Evolutionary conservation across 1,140 invertebrate genomes (phyloP), one percentile per base, ranked within the genome.

Genomic region (Potamilus streckersoni): DNA sequence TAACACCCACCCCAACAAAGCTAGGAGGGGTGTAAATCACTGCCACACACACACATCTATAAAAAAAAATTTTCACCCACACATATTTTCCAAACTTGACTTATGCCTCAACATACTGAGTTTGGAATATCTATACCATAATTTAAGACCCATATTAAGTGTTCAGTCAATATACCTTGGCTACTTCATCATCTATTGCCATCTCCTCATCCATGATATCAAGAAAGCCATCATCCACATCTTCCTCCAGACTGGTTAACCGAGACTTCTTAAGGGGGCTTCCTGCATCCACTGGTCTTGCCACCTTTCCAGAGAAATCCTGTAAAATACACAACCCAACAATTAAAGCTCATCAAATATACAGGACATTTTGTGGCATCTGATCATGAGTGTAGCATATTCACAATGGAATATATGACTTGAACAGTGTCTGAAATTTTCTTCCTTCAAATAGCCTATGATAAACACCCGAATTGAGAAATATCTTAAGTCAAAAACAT

Each of bases 121-220:
- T 62, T 62, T 23, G 19, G 23, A 19, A 62, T 11, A 19, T 62
- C 19, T 62, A 8, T 14, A 19, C 60, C 60, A 23, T 62, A 23
- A n/a, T 23, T 23, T n/a, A n/a, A 60, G 6, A 27, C 67, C 67
- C 71, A 81, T 49, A 49, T 11, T 49, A 8, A 49, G 38, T 8
- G 59, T 60, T 14, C 20, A 13, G 14, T 19, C n/a, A 23, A 16
- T 66, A 13, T 58, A 12, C 15, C 66, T 62, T 59, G 17, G 76
- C 76, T 13, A 77, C 75, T 56, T 77, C 75, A 4, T 59, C 73
- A 49, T 49, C 85, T 77, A 89, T 85, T 57, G 86, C 85, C 17
- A 90, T 91, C 61, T 93, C 92, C 81, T 93, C 89, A 75, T 94
- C 93, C 63, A 93, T 92, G 59, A 94, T 89, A 20, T 95, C 94